Evolutionary conservation across 2,797 vertebrate species (phyloP).

Genomic region (Petrocephalus sullivani): DNA sequence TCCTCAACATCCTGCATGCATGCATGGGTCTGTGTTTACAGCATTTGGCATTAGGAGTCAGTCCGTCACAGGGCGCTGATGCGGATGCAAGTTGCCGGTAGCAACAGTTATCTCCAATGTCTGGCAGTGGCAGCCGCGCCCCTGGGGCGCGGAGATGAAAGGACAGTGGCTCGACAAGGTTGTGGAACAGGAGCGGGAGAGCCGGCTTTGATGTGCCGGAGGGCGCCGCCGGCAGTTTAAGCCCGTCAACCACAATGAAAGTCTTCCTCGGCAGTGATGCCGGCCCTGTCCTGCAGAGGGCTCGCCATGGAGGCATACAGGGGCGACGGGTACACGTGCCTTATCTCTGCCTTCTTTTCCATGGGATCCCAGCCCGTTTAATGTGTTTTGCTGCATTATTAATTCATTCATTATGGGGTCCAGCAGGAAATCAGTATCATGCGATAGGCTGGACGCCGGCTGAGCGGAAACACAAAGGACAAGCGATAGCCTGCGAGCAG

Average conservation of each 20-base stretch:
- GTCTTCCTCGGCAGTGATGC: background rate
- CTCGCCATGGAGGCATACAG: background rate
- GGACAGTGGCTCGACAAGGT: slow-evolving; percentile 1
- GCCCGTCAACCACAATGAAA: slow-evolving; percentile 2
- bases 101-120: background rate
- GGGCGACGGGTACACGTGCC: background rate
- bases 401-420: slow-evolving; percentile 17
- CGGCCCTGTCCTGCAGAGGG: background rate
- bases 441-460: background rate
- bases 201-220: slow-evolving; percentile 15
- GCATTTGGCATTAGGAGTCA: background rate
- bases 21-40: background rate
- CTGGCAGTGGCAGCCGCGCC: background rate
- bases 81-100: background rate
- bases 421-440: slow-evolving; percentile 6
- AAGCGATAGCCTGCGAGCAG: background rate
- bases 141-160: slow-evolving; percentile 17
- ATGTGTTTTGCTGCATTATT: background rate
- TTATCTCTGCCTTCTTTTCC: background rate
- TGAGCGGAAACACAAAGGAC: background rate
- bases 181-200: slow-evolving; percentile 10
- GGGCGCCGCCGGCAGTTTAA: background rate
- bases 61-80: background rate
- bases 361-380: background rate
- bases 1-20: background rate